Percentiles rank a stretch among this genome's conserved stretches.
These are phyloP conservation scores for Eilema depressum DNA, from an alignment of 2,888 invertebrate genomes.

Conservation along the genomic window DNA sequence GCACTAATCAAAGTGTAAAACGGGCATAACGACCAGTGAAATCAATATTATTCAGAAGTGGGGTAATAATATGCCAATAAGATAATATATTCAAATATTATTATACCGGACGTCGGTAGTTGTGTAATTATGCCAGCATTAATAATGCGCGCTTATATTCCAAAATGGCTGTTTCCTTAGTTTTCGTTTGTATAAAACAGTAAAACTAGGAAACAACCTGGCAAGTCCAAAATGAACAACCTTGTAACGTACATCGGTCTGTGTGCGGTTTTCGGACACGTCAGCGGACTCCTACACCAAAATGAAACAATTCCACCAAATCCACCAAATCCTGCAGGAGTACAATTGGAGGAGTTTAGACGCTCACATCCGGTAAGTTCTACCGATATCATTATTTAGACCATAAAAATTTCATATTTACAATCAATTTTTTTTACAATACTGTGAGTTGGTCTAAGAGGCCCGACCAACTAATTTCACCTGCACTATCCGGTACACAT, in stretches of 20 bases:
- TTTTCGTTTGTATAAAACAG: conserved; percentile 12
- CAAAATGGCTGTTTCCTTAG: neutral
- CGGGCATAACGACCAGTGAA: too few relatives aligned
- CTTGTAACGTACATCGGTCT: conserved; percentile 9
- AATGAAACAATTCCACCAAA: too few relatives aligned
- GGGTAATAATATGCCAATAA: conserved; percentile 2
- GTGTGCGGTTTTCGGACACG: conserved; percentile 6
- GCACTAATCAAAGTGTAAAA: too few relatives aligned
- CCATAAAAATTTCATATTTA: neutral
- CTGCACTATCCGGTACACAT: too few relatives aligned
- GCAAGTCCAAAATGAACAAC: conserved; percentile 5
- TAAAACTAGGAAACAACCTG: conserved; percentile 10
- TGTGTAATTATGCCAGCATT: neutral
- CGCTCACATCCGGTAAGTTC: conserved; percentile 5
- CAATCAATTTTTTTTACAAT: too few relatives aligned
- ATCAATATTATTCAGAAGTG: neutral
- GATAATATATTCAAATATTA: neutral
- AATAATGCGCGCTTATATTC: neutral
- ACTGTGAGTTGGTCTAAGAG: too few relatives aligned
- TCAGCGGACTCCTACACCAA: neutral
- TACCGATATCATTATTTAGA: too few relatives aligned
- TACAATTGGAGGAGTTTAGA: neutral
- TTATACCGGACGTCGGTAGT: neutral
- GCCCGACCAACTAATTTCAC: too few relatives aligned
- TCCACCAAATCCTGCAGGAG: conserved; percentile 5